phyloP scores from a whole-genome alignment of 2,888 invertebrate species.

The Euphydryas editha region DNA sequence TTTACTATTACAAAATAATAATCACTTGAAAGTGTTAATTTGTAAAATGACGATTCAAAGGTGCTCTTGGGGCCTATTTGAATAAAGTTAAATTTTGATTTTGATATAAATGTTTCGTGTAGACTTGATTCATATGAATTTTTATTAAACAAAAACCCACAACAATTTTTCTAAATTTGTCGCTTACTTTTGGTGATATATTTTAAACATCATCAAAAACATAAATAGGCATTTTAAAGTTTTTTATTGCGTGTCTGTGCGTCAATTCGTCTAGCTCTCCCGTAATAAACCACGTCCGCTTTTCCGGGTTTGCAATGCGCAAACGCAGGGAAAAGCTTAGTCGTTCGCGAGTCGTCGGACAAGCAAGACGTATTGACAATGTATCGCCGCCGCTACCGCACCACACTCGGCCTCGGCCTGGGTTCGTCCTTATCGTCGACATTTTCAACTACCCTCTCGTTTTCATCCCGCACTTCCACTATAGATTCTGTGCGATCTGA shows the following conservation, averaged over 20 bases:
- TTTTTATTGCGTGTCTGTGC: conserved; percentile 40
- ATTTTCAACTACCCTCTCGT: conserved; percentile 66
- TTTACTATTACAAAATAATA: no score
- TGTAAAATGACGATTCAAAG: no score
- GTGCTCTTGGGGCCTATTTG: no score
- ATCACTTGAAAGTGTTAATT: no score
- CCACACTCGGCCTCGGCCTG: conserved; percentile 74
- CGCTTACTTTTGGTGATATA: neutral
- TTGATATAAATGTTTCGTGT: no score
- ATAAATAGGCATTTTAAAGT: conserved; percentile 27
- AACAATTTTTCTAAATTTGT: neutral
- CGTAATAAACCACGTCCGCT: conserved; percentile 73
- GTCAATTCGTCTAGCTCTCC: conserved; percentile 62
- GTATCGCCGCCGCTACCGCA: conserved; percentile 79
- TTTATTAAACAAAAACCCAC: neutral
- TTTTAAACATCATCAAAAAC: neutral
- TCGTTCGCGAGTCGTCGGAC: conserved; percentile 60
- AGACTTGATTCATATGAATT: neutral
- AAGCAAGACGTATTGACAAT: conserved; percentile 56
- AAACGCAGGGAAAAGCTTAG: conserved; percentile 61
- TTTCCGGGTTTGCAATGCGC: conserved; percentile 74
- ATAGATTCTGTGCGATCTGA: conserved; percentile 71
- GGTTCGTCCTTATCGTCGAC: conserved; percentile 75
- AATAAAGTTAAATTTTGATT: no score
- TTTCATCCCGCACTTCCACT: conserved; percentile 48